Base-by-base conservation (phyloP, 1,140 invertebrate species). In the Drosophila ogumai region DNA sequence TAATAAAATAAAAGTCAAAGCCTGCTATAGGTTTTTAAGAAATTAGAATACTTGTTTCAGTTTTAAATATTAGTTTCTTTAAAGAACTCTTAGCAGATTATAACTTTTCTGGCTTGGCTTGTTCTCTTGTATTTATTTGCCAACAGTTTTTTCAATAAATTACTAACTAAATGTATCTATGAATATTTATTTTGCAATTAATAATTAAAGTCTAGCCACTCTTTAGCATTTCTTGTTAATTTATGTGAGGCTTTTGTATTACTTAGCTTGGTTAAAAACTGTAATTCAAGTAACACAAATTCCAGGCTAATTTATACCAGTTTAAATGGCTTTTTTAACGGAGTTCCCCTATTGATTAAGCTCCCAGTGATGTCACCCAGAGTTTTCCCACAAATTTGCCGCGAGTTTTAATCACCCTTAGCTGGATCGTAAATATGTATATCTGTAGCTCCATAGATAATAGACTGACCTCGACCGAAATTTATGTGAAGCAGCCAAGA, bases 401-500 rank as follows among this genome's bases (percentile, higher is more conserved):
- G 41, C 31, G 50, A 41, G 22, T 36, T 71, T 72, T 44, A 72
- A 72, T 72, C 52, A 72, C 67, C 44, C 67, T 31, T 41, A 59
- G 36, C 17, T n/a, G 54, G 67, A 22, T 72, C 67, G 36, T 72
- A 59, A 72, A 72, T 71, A 38, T n/a, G n/a, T n/a, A n/a, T 38
- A 41, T 40, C 10, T 31, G 36, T 34, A 61, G 28, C 12, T 19
- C 52, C 67, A 50, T 19, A 50, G 49, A 72, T 40, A 58, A 52
- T 9, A 31, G 52, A 12, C 28, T 36, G 66, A 72, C 68, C 68
- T 72, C 68, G 66, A 12, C 66, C 43, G 34, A 12, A 50, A 72
- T 72, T 72, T 72, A 72, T 72, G 69, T 59, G 69, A 72, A 49
- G 66, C 66, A 71, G 36, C 5, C 31, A 17, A 54, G 64, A 67